Base-by-base conservation (phyloP, 2,888 invertebrate genomes). In the Ceraclea dissimilis region DNA sequence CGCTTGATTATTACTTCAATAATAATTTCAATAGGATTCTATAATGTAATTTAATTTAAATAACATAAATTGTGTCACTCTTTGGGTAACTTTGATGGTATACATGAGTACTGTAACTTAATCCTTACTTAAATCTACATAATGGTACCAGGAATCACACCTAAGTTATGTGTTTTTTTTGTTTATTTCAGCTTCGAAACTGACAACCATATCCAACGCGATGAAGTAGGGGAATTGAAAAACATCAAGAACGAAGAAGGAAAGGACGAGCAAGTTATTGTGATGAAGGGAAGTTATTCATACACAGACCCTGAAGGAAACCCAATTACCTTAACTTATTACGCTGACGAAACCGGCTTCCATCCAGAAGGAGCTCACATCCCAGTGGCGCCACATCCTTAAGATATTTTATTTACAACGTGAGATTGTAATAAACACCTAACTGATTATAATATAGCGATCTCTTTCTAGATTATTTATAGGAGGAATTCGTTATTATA, bases 321-420 rank as follows among this genome's bases (percentile, higher is more conserved):
- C 33, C 54, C 46, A 19, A 51, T 58, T 19, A 51, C 51, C 47
- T 22, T 61, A 22, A 54, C 19, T 2, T 61, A 52, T 54, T 22
- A 19, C 34, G 61, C 61, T 52, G 61, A 61, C 31, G 61, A 61
- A 51, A 61, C 57, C 11, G 61, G 61, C 4, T 61, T 59, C 61
- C 61, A 60, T 39, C 54, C 61, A 11, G 57, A 58, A 21, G 61
- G 61, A 4, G 58, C 55, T 43, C 61, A 61, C 39, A 47, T 61
- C 16, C 61, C 61, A 21, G 56, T 57, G 1, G 56, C 44, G 22
- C 56, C 56, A 34, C 26, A 22, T 0, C 47, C 19, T 44, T 46
- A 46, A 46, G 13, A 4, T 18, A 19, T 18, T 13, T 4, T 5
- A 16, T 13, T 39, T 39, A 39, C 39, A 4, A 39, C 2, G 2